Evolutionary conservation across 2,797 vertebrate species (phyloP).

Genomic region (Ptychobarbus kaznakovi): DNA sequence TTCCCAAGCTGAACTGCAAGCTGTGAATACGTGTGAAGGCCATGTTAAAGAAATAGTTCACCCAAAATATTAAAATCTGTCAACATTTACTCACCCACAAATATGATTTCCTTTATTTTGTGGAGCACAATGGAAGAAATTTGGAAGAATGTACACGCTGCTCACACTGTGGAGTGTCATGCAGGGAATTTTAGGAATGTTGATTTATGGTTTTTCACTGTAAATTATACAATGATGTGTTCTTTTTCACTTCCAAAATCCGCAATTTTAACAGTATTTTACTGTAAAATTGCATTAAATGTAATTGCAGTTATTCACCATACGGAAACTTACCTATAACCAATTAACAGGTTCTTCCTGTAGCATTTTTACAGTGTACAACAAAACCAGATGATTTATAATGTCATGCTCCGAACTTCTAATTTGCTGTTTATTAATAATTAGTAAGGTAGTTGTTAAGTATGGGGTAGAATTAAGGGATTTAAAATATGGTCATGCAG

Average conservation of each 20-base stretch:
- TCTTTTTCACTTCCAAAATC: too few species aligned
- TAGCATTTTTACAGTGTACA: too few species aligned
- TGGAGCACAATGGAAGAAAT: background rate
- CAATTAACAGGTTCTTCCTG: too few species aligned
- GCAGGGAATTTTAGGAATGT: too few species aligned
- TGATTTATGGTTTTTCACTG: too few species aligned
- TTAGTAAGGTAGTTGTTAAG: background rate
- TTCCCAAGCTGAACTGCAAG: slow-evolving; percentile 13
- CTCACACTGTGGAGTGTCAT: background rate
- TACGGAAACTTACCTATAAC: too few species aligned
- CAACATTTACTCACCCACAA: background rate
- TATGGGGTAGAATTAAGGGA: background rate
- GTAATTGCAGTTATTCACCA: too few species aligned
- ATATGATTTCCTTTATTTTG: background rate
- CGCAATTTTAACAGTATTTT: too few species aligned
- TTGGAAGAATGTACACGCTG: background rate
- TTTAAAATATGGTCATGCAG: background rate
- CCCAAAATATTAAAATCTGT: background rate
- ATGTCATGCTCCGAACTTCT: background rate
- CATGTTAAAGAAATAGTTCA: background rate
- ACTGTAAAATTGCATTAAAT: too few species aligned
- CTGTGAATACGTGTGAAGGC: background rate
- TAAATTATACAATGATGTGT: too few species aligned
- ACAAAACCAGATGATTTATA: background rate
- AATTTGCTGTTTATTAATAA: background rate